phyloP scores from a whole-genome alignment of 2,113 vertebrate genomes.

The Tichodroma muraria region DNA sequence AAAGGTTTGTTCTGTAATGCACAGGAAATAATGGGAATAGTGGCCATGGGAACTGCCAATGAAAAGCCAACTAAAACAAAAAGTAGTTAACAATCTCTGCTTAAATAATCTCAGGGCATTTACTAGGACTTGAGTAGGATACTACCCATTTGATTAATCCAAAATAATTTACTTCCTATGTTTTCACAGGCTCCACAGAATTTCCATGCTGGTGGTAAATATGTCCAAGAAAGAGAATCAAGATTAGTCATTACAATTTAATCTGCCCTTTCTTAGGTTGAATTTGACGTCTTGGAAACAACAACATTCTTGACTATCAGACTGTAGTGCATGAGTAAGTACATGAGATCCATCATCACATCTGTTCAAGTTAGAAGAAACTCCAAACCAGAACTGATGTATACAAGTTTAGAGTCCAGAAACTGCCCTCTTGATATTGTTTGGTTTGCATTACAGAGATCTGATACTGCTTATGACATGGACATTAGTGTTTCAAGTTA shows the following conservation, averaged over 20 bases:
- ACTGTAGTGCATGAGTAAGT: not conserved
- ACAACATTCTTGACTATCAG: not conserved
- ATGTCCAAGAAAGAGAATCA: not conserved
- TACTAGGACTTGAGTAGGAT: not conserved
- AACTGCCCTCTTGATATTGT: not conserved
- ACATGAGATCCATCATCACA: not conserved
- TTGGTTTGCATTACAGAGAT: not conserved
- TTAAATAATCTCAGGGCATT: not conserved
- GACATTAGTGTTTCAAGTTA: not conserved
- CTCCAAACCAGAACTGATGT: not conserved
- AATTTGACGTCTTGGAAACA: not conserved
- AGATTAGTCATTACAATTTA: not conserved
- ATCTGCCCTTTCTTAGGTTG: not conserved
- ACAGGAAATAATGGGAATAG: not conserved
- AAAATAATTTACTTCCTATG: not conserved
- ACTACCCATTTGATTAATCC: not conserved
- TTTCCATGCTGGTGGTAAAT: not conserved
- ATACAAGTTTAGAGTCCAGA: not conserved
- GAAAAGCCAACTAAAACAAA: not conserved
- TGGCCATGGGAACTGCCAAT: not conserved
- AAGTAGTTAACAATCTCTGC: not conserved
- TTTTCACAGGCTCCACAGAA: not conserved
- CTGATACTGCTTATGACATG: not conserved
- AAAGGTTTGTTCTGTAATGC: not conserved
- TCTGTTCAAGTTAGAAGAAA: not conserved